Percentiles rank a stretch among this genome's conserved stretches.
Evolutionary conservation across 35 echinoderm and acorn worm species (phyloP).

Genomic region (Lytechinus pictus): DNA sequence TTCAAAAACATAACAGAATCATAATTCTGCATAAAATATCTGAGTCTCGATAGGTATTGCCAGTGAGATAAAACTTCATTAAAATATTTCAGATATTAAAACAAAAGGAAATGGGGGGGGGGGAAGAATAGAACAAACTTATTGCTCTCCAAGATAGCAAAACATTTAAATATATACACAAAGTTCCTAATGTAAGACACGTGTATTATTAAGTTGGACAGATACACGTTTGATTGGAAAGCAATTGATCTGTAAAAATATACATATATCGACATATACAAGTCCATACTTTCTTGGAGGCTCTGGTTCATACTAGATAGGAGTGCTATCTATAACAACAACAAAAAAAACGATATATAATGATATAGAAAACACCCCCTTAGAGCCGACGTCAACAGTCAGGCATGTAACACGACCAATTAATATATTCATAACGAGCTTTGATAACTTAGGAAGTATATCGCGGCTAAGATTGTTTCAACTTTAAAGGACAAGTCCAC

Average conservation of each 20-base stretch:
- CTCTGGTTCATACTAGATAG: no score
- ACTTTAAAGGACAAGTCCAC: no score
- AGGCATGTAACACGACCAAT: no score
- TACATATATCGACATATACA: no score
- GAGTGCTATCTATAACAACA: no score
- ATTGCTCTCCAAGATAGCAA: not conserved
- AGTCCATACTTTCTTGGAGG: no score
- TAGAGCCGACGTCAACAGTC: no score
- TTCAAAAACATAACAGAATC: not conserved
- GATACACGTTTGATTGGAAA: not conserved
- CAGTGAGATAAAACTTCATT: not conserved
- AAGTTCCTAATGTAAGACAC: not conserved
- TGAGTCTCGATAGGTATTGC: not conserved
- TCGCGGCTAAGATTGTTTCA: no score
- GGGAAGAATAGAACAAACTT: not conserved
- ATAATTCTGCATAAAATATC: not conserved
- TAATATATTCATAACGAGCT: no score
- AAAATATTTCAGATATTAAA: not conserved
- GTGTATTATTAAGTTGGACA: not conserved
- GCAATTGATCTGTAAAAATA: not conserved
- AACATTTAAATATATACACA: not conserved
- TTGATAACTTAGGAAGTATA: no score
- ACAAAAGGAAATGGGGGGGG: not conserved
- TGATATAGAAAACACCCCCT: no score
- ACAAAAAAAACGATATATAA: no score